These are phyloP conservation scores for Denticeps clupeoides DNA, from an alignment of 2,797 vertebrate genomes.

Conservation along the genomic window DNA sequence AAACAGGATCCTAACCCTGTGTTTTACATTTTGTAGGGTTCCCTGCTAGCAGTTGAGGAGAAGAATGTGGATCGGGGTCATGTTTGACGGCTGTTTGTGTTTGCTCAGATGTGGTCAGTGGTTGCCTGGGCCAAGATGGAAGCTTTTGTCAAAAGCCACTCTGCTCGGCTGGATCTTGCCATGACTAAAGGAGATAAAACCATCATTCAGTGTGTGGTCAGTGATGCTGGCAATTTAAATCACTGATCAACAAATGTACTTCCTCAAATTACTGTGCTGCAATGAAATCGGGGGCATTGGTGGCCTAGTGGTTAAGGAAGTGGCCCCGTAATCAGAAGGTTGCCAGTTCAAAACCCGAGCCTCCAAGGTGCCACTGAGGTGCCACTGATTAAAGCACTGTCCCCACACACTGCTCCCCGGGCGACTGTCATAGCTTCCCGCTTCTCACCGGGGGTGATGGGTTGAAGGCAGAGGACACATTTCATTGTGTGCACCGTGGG, in stretches of 20 bases:
- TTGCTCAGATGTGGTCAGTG: slow-evolving; percentile 71
- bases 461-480: too few relatives aligned
- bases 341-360: too few relatives aligned
- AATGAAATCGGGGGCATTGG: neutral
- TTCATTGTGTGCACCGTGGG: too few relatives aligned
- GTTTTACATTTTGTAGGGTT: slow-evolving; percentile 46
- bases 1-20: neutral
- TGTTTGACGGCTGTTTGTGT: slow-evolving; percentile 59
- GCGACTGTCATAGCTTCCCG: too few relatives aligned
- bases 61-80: slow-evolving; percentile 46
- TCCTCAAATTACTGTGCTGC: too few relatives aligned
- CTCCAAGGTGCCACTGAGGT: too few relatives aligned
- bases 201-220: slow-evolving; percentile 68
- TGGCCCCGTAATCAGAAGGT: too few relatives aligned
- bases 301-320: neutral
- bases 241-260: slow-evolving; percentile 69
- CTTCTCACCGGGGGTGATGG: too few relatives aligned
- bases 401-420: too few relatives aligned
- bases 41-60: slow-evolving; percentile 55
- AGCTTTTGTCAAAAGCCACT: slow-evolving; percentile 51
- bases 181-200: slow-evolving; percentile 52
- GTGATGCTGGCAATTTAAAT: slow-evolving; percentile 60
- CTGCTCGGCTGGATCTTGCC: slow-evolving; percentile 59
- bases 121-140: slow-evolving; percentile 72
- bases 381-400: too few relatives aligned